Percentiles rank a stretch among this genome's conserved stretches.
phyloP scores from a whole-genome alignment of 2,113 vertebrate species.

The Carettochelys insculpta region DNA sequence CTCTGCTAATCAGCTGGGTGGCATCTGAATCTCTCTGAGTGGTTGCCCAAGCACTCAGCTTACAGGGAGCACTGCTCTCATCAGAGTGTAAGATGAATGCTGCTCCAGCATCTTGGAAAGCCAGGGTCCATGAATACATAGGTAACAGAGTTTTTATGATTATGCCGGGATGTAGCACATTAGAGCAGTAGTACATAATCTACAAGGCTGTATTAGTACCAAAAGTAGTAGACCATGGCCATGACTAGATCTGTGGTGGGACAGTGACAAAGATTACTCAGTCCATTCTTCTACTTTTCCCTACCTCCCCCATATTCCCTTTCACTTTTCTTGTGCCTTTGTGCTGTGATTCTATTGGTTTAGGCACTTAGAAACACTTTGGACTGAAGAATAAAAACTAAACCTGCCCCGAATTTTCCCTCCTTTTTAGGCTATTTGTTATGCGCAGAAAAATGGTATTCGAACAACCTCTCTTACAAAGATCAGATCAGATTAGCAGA shows the following conservation, averaged over 20 bases:
- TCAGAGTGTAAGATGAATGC: accelerated
- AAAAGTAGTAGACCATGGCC: neutral
- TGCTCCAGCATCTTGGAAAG: neutral
- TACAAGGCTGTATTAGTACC: accelerated
- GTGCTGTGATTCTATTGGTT: neutral
- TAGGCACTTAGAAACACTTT: neutral
- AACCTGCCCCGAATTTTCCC: neutral
- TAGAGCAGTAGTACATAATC: accelerated
- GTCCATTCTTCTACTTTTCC: neutral
- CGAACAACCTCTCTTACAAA: neutral
- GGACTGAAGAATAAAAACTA: neutral
- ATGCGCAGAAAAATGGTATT: neutral
- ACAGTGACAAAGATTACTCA: neutral
- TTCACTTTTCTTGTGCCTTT: neutral
- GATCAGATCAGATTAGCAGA: neutral
- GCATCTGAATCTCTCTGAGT: too few relatives aligned
- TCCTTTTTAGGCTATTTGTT: neutral
- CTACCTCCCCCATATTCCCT: neutral
- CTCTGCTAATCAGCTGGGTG: too few relatives aligned
- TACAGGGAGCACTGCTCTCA: too few relatives aligned
- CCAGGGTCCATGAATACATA: neutral
- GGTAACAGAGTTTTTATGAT: neutral
- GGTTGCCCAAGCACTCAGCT: too few relatives aligned
- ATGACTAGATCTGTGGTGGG: neutral
- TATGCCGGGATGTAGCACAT: neutral